Conservation (phyloP, 2,797 vertebrate genomes). For the Silurus aristotelis region DNA sequence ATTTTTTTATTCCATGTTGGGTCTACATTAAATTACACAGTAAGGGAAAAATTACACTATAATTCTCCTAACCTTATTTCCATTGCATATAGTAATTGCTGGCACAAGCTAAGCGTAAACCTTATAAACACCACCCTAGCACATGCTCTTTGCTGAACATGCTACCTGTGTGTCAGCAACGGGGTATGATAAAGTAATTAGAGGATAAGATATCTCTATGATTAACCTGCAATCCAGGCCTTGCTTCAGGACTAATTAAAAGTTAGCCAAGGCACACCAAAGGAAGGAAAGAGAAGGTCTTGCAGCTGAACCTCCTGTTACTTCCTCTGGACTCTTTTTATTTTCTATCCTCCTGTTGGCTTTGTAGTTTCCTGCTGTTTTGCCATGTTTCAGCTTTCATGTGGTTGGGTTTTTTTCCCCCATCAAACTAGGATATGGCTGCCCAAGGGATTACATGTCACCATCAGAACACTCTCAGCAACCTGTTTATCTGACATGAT, state of each 20-base stretch:
- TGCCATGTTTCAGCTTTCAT: constrained; percentile 55
- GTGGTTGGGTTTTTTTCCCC: constrained; percentile 48
- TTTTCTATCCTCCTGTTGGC: constrained; percentile 64
- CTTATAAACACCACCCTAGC: constrained; percentile 27
- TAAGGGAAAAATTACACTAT: constrained; percentile 33
- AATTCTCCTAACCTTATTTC: constrained; percentile 33
- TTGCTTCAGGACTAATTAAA: constrained; percentile 73
- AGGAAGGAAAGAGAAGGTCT: constrained; percentile 68
- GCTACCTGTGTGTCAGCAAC: constrained; percentile 66
- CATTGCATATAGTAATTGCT: constrained; percentile 31
- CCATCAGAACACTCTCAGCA: constrained; percentile 27
- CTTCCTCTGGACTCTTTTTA: constrained; percentile 69
- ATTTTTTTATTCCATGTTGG: constrained; percentile 26
- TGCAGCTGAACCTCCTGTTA: constrained; percentile 66
- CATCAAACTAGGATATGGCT: constrained; percentile 41
- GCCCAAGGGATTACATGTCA: constrained; percentile 47
- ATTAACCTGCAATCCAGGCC: constrained; percentile 69
- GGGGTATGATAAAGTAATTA: constrained; percentile 77
- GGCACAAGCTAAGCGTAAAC: constrained; percentile 28
- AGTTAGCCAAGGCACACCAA: constrained; percentile 75
- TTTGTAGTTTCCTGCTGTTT: constrained; percentile 58
- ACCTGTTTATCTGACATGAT: constrained; percentile 52
- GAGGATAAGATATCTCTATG: constrained; percentile 74
- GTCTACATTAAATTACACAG: constrained; percentile 37
- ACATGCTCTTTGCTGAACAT: constrained; percentile 44